Evolutionary conservation across 2,113 vertebrate genomes (phyloP), one percentile per base, ranked within the genome.

Genomic region (Lipophrys pholis): DNA sequence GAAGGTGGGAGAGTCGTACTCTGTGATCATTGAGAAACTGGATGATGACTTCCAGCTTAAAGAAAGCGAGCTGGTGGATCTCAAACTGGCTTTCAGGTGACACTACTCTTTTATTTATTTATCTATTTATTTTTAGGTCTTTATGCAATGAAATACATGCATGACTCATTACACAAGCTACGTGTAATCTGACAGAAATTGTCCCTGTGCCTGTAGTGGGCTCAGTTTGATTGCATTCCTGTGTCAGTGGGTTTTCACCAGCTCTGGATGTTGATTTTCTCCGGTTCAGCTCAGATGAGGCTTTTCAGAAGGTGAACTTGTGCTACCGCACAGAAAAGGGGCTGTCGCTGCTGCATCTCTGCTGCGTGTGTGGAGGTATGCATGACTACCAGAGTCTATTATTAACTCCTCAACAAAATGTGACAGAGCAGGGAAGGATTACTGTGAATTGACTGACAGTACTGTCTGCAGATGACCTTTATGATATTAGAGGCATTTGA

Each of bases 1-100:
- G 93, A 98, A 99, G 76, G 95, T 98, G 56, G 94, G 93, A 9
- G 97, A 99, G 89, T 96, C 97, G 0, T 99, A 99, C 15, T 80
- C 94, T 48, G 90, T 95, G 16, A 95, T 96, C 76, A 80, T 93
- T 0, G 96, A 97, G 70, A 92, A 91, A 58, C 39, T 98, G 83
- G 94, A 97, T 66, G 96, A 97, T n/a, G 96, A 99, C 76, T 90
- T 97, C 64, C 93, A 88, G 38, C 91, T 99, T 60, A 95, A 95
- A 89, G 97, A 98, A 11, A 94, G 92, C 7, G 95, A 97, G 80
- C 79, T 95, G 15, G 64, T 49, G 5, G 95, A 98, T 39, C 87
- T 99, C 61, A 92, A 92, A 48, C 94, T 95, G 0, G 96, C 96
- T 59, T 98, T 98, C 86, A 95, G 96, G 97, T 98, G 58, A 90